Evolutionary conservation across 2,113 vertebrate species (phyloP), one percentile per base, ranked within the genome.

Genomic region (Xyliphius kryptos): DNA sequence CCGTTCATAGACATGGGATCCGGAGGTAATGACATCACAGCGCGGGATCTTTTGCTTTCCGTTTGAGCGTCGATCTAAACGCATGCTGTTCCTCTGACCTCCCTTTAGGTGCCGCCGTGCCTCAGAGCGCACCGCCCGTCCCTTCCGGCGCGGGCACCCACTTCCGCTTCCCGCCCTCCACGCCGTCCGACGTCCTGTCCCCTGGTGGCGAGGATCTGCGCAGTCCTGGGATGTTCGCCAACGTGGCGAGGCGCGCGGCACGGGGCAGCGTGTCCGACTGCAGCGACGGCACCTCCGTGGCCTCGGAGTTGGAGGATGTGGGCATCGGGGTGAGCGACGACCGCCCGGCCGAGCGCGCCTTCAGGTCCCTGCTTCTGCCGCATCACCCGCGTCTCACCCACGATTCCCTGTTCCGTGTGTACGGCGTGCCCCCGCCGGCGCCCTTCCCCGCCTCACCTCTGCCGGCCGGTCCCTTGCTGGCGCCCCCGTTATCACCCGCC

Each of bases 1-100:
- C 92, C 91, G 5, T 93, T 93, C 81, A 93, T 93, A 9, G 91
- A 93, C 47, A 89, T 94, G 89, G 89, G 90, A 38, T 80, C 91
- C 53, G 83, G 80, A 61, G 87, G 86, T 89, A 56, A 64, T 56
- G 11, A 19, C 3, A 40, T 3, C 14, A 2, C 10, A 19, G 14
- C 0, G 3, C 6, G 13, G 43, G 13, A 46, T 15, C 43, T 13
- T n/a, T 15, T 15, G 43, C 14, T 13, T n/a, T 14, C 13, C 9
- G 5, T 5, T 1, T 2, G 40, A 41, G 3, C 3, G 9, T 41
- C 10, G 40, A 14, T 11, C 13, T 41, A 41, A 41, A 3, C 5
- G 13, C 13, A 5, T 11, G 40, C 3, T 53, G n/a, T 52, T 2
- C 50, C 9, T 55, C n/a, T 48, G 20, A 7, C 32, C 11, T 38